Evolutionary conservation across 2,888 invertebrate genomes (phyloP), one percentile per base, ranked within the genome.

Genomic region (Drosophila prostipennis): DNA sequence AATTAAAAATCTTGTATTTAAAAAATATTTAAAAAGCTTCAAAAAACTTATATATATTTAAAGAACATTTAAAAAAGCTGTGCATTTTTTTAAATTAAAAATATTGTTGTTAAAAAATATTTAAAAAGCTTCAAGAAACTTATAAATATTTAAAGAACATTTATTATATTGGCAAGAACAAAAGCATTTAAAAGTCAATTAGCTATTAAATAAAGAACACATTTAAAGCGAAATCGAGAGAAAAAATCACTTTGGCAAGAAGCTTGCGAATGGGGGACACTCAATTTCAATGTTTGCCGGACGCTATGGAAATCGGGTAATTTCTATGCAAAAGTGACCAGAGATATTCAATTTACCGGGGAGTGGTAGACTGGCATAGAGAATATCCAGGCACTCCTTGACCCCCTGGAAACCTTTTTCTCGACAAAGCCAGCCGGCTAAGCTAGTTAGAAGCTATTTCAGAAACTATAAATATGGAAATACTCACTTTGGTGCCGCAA

Each of bases 371-470:
- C 7, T 6, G 29, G 29, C 26, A 26, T 26, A 5, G 26, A 26
- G 23, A 11, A 45, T 14, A 29, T 43, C 34, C 45, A n/a, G 19
- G 29, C 23, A 16, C 19, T 14, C 43, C 32, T 13, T 8, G 2
- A 10, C 42, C 34, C 8, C 14, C 23, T 19, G n/a, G 36, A 29
- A 36, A 14, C 54, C 23, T 40, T 29, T 51, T 36, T 14, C 46
- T 16, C 37, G 37, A 34, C 39, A 58, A 57, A 74, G 46, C 61
- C 61, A 42, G 61, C 13, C 42, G 19, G 51, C 75, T 58, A 51
- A 68, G 75, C 78, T 68, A 82, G 72, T 57, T 80, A 64, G 67
- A 67, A 68, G 75, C 78, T 70, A 72, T 72, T 55, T 80, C 53
- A 63, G 60, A 63, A 55, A 60, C 74, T 65, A 74, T 79, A 74